Conservation (phyloP, 2,888 invertebrate species). For the Smittia aterrima region DNA sequence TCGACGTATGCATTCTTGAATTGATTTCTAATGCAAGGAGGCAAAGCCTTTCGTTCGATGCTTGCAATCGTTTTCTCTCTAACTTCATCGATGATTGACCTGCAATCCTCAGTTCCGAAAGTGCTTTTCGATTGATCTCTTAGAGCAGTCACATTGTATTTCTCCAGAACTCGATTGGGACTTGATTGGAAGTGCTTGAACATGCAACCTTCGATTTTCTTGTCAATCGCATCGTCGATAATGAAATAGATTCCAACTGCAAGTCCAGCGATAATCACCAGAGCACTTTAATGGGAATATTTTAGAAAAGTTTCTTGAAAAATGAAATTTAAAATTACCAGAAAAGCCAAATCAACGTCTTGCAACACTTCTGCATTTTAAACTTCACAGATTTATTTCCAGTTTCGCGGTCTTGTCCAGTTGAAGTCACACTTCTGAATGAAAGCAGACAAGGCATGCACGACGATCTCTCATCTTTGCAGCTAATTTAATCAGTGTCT, state of each 20-base stretch:
- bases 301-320: not conserved
- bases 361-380: not conserved
- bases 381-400: not conserved
- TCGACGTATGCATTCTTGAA: not conserved
- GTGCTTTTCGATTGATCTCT: not conserved
- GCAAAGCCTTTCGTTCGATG: not conserved
- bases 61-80: not conserved
- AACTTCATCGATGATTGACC: not conserved
- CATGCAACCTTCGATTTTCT: not conserved
- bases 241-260: not conserved
- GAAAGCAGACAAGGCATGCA: not conserved
- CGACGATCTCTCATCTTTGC: not conserved
- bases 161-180: not conserved
- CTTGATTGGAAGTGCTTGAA: not conserved
- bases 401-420: not conserved
- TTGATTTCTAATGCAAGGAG: not conserved
- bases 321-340: not conserved
- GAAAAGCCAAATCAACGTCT: not conserved
- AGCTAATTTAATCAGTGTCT: not conserved
- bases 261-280: not conserved
- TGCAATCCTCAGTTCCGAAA: not conserved
- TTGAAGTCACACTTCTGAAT: not conserved
- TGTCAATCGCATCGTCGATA: not conserved
- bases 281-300: not conserved
- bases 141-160: not conserved